Conservation (phyloP, 2,888 invertebrate species). For the Euplagia quadripunctaria region DNA sequence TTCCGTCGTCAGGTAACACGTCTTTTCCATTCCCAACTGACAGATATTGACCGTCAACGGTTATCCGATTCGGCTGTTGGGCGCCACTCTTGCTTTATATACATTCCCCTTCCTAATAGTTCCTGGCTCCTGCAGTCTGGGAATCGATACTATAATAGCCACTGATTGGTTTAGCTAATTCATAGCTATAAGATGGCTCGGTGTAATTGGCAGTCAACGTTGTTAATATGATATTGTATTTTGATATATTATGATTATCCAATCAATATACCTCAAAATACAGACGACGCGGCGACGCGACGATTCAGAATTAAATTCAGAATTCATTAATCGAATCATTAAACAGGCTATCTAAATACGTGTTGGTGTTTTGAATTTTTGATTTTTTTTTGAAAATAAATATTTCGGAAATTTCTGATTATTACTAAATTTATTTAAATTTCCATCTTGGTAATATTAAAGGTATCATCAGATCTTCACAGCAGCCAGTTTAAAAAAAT, state of each 20-base stretch:
- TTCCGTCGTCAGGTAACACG: constrained; percentile 56
- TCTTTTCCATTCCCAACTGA: constrained; percentile 66
- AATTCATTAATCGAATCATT: too few relatives aligned
- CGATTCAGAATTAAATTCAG: too few relatives aligned
- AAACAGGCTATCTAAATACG: too few relatives aligned
- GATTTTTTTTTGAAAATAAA: too few relatives aligned
- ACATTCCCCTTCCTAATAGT: constrained; percentile 9
- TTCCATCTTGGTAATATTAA: too few relatives aligned
- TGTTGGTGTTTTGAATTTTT: too few relatives aligned
- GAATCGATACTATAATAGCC: background rate
- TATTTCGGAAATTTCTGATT: too few relatives aligned
- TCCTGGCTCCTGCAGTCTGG: background rate
- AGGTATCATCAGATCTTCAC: too few relatives aligned
- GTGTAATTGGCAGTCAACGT: background rate
- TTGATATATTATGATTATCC: background rate
- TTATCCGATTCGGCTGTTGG: constrained; percentile 20
- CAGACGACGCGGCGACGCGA: too few relatives aligned
- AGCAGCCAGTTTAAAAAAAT: too few relatives aligned
- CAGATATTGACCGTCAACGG: constrained; percentile 64
- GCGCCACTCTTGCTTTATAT: constrained; percentile 1
- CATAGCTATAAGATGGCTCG: background rate
- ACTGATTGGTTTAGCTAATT: constrained; percentile 4
- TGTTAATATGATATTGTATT: background rate
- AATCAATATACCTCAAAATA: background rate
- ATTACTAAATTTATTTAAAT: too few relatives aligned